A percentile compares a stretch with the other conserved stretches of the same genome.
Evolutionary conservation across 2,888 invertebrate genomes (phyloP).

Genomic region (Melangyna quadrimaculata): DNA sequence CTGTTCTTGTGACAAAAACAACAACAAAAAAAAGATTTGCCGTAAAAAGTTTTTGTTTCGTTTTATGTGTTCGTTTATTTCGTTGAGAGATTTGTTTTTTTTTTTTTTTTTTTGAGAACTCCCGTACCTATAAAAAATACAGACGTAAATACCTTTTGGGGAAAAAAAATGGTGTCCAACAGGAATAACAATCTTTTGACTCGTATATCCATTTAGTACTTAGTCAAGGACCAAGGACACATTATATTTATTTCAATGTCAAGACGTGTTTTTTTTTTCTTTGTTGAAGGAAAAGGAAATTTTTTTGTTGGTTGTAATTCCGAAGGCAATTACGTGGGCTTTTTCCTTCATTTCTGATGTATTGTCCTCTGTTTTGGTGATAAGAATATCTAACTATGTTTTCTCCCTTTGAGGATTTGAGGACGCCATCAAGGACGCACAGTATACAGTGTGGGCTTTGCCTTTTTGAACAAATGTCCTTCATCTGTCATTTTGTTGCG

Average conservation of each 20-base stretch:
- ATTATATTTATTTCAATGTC: slow-evolving; percentile 33
- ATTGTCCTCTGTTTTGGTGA: slow-evolving; percentile 18
- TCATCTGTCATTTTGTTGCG: slow-evolving; percentile 47
- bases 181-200: slow-evolving; percentile 23
- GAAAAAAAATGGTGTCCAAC: slow-evolving; percentile 19
- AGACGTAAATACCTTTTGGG: slow-evolving; percentile 8
- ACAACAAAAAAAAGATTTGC: slow-evolving; percentile 20
- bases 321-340: slow-evolving; percentile 42
- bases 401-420: not conserved
- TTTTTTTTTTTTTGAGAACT: not conserved
- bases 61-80: not conserved
- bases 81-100: not conserved
- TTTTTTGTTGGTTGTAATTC: not conserved
- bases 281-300: slow-evolving; percentile 3
- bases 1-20: not conserved
- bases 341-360: slow-evolving; percentile 41
- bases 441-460: not conserved
- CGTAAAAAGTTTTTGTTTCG: slow-evolving; percentile 30
- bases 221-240: slow-evolving; percentile 58
- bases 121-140: no score
- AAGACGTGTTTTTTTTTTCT: slow-evolving; percentile 1
- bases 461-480: slow-evolving; percentile 26
- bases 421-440: not conserved
- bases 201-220: slow-evolving; percentile 30
- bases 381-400: slow-evolving; percentile 38